Base-by-base conservation (phyloP, 2,888 invertebrate species). In the Pseudeuparius sepicola region DNA sequence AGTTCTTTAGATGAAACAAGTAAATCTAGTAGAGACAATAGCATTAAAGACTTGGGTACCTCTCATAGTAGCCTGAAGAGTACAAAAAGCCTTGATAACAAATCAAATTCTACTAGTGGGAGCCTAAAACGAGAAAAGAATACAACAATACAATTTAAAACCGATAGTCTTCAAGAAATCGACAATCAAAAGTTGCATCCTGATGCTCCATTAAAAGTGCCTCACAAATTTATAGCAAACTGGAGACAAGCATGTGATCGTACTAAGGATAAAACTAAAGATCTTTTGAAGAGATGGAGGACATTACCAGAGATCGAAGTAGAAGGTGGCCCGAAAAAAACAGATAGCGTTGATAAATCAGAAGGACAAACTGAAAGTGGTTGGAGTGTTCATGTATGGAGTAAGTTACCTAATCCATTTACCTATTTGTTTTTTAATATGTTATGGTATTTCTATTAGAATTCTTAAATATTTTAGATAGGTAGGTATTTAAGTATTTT, bases 301-400 rank as follows among this genome's bases (percentile, higher is more conserved):
- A 78, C 78, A 4, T 60, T 77, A 39, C 76, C 78, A 0, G 76
- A 75, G 50, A 64, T 68, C 9, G 62, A 64, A 43, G 70, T 70
- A 29, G 57, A 52, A 17, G 46, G 49, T 41, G 59, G 41, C 53
- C 48, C 41, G 57, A 60, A 47, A 64, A 65, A 63, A 58, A 63
- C 56, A 55, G 61, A 56, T 55, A 61, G 15, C 2, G 35, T 39
- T 23, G 54, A 52, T 4, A 59, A 58, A 37, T 48, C 49, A 18
- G 55, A 57, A 25, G 48, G 44, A 17, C 67, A 66, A 5, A 65
- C 63, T 16, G 67, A 68, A 30, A 68, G 70, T 29, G 75, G 77
- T n/a, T 81, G 80, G 80, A 79, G 78, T 52, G 79, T 79, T 14
- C 80, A 80, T 55, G 76, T 79, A 43, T 81, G 79, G 80, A 78